Conservation (phyloP, 2,113 vertebrate species). For the Tyto alba region DNA sequence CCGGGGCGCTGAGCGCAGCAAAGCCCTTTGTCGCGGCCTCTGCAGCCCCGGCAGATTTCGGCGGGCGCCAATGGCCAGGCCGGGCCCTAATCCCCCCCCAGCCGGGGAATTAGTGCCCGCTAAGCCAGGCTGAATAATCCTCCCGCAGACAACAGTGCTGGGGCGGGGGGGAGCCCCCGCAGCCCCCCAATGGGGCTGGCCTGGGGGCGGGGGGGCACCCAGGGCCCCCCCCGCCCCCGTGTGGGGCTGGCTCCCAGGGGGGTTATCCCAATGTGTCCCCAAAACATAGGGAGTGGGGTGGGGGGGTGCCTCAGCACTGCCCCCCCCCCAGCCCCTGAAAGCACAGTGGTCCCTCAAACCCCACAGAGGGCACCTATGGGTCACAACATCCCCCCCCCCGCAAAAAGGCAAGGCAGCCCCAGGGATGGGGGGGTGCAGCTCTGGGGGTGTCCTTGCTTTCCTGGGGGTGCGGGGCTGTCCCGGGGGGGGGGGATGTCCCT, state of each 20-base stretch:
- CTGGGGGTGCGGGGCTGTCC: background rate
- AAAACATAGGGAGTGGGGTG: background rate
- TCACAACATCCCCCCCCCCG: background rate
- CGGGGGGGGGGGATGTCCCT: background rate
- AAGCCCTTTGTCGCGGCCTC: constrained; percentile 15
- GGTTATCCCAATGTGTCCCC: background rate
- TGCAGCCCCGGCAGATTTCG: constrained; percentile 47
- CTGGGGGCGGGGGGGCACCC: background rate
- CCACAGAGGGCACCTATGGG: background rate
- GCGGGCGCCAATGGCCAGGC: background rate
- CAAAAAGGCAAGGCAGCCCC: background rate
- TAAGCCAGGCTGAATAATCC: constrained; percentile 35
- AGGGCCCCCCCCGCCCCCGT: background rate
- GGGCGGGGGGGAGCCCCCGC: background rate
- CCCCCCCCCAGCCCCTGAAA: background rate
- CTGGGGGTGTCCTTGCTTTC: background rate
- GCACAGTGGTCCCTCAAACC: background rate
- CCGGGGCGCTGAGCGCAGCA: constrained; percentile 56
- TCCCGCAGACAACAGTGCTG: background rate
- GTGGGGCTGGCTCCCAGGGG: background rate
- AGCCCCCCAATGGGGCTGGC: background rate
- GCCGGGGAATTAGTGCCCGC: background rate
- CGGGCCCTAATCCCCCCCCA: constrained; percentile 28
- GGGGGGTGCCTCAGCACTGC: background rate
- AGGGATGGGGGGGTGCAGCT: too few relatives aligned